Evolutionary conservation across 2,888 invertebrate genomes (phyloP).

Genomic region (Erebia epiphron): DNA sequence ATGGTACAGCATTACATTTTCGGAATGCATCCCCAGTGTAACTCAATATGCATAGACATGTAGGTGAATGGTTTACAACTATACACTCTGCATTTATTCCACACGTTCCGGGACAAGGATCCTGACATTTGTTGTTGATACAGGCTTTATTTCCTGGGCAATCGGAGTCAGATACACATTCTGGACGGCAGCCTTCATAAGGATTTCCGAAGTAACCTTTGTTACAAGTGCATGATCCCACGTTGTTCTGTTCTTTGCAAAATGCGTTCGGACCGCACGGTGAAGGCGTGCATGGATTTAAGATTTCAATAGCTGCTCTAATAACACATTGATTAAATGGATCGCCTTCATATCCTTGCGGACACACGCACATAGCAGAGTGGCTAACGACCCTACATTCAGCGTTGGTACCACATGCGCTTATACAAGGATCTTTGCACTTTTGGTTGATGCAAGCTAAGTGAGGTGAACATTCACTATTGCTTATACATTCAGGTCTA

Average conservation of each 20-base stretch:
- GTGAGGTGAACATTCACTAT: conserved; percentile 87
- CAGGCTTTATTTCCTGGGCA: conserved; percentile 89
- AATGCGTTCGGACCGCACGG: conserved; percentile 89
- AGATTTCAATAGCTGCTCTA: conserved; percentile 66
- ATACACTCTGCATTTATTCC: conserved; percentile 88
- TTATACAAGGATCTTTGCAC: conserved; percentile 88
- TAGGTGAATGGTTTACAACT: conserved; percentile 87
- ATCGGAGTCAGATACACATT: conserved; percentile 88
- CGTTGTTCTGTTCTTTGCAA: conserved; percentile 86
- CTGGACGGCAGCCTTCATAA: conserved; percentile 89
- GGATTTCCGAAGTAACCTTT: conserved; percentile 89
- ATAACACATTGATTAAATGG: conserved; percentile 21
- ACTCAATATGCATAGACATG: conserved; percentile 85
- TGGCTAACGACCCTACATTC: conserved; percentile 90
- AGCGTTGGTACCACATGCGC: conserved; percentile 88
- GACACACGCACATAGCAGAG: conserved; percentile 87
- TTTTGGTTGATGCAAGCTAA: conserved; percentile 89
- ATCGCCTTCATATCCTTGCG: conserved; percentile 22
- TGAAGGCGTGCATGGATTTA: conserved; percentile 86
- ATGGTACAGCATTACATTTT: conserved; percentile 69
- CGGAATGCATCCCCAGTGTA: conserved; percentile 85
- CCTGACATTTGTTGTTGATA: conserved; percentile 87
- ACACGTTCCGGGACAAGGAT: conserved; percentile 90
- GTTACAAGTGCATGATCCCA: conserved; percentile 87
- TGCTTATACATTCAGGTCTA: conserved; percentile 90